Evolutionary conservation across 92 coral and sea anemone species (phyloP).

Genomic region (Porites rus): DNA sequence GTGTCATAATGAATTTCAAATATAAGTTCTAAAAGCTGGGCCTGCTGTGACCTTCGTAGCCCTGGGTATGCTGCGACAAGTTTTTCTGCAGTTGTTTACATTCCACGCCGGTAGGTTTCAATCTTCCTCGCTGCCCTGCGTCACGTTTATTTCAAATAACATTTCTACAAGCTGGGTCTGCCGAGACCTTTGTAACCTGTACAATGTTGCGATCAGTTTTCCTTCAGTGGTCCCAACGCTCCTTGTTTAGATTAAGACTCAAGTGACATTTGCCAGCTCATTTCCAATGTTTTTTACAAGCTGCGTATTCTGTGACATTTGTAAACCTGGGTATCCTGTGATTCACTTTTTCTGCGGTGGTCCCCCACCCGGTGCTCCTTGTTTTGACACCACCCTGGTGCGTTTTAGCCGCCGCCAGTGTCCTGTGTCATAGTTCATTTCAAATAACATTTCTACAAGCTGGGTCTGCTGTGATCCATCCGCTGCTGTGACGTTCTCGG

Average conservation of each 20-base stretch:
- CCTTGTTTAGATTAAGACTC: constrained; percentile 63
- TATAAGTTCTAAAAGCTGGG: neutral
- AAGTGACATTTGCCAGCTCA: constrained; percentile 58
- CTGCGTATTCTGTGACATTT: neutral
- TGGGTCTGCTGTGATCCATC: constrained; percentile 87
- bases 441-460: constrained; percentile 98
- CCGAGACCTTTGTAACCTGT: neutral
- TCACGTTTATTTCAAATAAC: too few species aligned
- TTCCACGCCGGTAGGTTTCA: too few species aligned
- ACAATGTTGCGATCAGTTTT: neutral
- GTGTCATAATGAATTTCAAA: neutral
- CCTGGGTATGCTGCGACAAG: neutral
- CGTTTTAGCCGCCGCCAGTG: constrained; percentile 98
- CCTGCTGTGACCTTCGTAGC: neutral
- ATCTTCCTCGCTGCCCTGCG: too few species aligned
- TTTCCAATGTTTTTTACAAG: constrained; percentile 44
- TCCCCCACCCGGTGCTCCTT: constrained; percentile 36
- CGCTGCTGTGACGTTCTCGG: constrained; percentile 75
- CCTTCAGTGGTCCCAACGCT: constrained; percentile 16
- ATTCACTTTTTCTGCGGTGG: constrained; percentile 33
- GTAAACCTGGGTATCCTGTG: neutral
- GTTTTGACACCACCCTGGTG: constrained; percentile 93
- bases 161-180: neutral
- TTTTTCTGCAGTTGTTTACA: too few species aligned
- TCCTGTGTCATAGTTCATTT: constrained; percentile 98